Evolutionary conservation across 2,113 vertebrate species (phyloP), one percentile per base, ranked within the genome.

Genomic region (Cairina moschata): DNA sequence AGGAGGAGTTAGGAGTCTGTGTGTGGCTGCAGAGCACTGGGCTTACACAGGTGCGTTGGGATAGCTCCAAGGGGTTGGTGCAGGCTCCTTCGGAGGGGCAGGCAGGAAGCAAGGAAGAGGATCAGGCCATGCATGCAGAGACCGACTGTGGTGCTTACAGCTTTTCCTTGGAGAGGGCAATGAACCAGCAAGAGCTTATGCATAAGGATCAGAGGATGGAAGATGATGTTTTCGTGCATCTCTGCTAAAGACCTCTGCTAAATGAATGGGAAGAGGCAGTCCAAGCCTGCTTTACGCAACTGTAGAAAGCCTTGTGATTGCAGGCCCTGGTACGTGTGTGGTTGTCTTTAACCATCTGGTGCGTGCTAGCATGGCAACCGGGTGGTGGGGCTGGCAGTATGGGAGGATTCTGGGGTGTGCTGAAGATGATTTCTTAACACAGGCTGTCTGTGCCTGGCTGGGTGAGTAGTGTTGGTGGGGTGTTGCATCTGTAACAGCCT

Each of bases 1-100:
- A 77, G 58, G 8, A 38, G 63, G 38, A 74, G 3, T 68, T 28
- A 7, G 34, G 42, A 78, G 13, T 38, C 13, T 40, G 18, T 16
- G 3, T 17, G 42, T 31, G 13, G 60, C 0, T 79, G 62, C 29
- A 18, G 62, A 66, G 50, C 13, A 48, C 36, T 54, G 40, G 67
- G 52, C 13, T 75, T 1, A 0, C 2, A 1, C 56, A 32, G 62
- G 1, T 2, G 3, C 11, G 8, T 42, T 1, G 1, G 62, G 44
- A 31, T 46, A 28, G 66, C 40, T 63, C 40, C 40, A 16, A 3
- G 58, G 29, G 34, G 7, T 46, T 50, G 20, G 3, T 55, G 8
- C 34, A n/a, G 52, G 21, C 46, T 21, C 34, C 56, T 52, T 4
- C 2, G 25, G 62, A 74, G 50, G 52, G 34, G 44, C 1, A 4